Conservation (phyloP, 1,140 invertebrate species). For the Conus ventricosus region DNA sequence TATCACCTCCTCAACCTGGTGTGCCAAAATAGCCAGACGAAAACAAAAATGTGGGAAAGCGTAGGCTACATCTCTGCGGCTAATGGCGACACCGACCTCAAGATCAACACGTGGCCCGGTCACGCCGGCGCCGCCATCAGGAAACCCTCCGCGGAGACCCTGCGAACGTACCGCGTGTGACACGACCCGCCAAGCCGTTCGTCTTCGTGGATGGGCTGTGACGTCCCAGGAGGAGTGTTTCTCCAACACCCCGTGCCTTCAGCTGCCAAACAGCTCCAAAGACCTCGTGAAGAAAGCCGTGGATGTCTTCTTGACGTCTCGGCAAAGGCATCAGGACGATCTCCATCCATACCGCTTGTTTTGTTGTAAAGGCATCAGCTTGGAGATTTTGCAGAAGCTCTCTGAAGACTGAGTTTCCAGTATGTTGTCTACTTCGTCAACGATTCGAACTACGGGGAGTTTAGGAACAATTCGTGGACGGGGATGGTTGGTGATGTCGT, state of each 20-base stretch:
- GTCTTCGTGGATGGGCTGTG: conserved; percentile 60
- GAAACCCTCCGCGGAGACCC: conserved; percentile 62
- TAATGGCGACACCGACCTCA: conserved; percentile 74
- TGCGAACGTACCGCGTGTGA: conserved; percentile 86
- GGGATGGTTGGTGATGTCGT: conserved; percentile 83
- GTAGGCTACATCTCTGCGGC: conserved; percentile 82
- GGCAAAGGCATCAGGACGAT: conserved; percentile 28
- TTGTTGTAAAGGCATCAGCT: conserved; percentile 93
- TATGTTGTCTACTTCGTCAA: conserved; percentile 90
- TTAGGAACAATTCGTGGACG: conserved; percentile 80
- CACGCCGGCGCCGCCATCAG: conserved; percentile 74
- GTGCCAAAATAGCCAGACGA: conserved; percentile 29
- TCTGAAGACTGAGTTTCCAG: conserved; percentile 90
- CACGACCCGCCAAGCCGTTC: conserved; percentile 77
- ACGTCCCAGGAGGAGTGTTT: conserved; percentile 52
- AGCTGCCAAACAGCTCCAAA: conserved; percentile 59
- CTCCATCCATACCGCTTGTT: conserved; percentile 76
- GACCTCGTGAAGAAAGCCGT: conserved; percentile 26
- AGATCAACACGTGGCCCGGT: conserved; percentile 91
- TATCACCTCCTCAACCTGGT: conserved; percentile 83
- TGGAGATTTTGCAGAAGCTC: conserved; percentile 89
- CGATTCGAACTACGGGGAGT: conserved; percentile 60
- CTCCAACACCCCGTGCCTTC: conserved; percentile 84
- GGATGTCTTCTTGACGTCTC: conserved; percentile 49
- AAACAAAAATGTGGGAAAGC: conserved; percentile 75